A percentile compares a stretch with the other conserved stretches of the same genome.
Evolutionary conservation across 2,888 invertebrate genomes (phyloP).

Genomic region (Lucinisca nassula): DNA sequence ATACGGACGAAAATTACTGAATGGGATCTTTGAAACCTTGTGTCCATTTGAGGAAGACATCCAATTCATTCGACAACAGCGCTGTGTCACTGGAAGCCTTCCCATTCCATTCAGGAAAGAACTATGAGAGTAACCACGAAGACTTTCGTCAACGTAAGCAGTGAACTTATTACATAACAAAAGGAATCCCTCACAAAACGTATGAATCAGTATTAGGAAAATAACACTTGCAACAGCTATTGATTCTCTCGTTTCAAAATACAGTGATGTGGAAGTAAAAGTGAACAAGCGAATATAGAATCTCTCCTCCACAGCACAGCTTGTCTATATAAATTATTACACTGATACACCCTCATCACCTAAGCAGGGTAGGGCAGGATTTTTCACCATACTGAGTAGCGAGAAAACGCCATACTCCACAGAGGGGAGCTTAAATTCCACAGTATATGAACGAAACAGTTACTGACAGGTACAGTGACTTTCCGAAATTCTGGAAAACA

Average conservation of each 20-base stretch:
- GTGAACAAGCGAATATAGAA: background rate
- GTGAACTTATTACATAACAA: background rate
- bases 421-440: too few species aligned
- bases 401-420: too few species aligned
- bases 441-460: too few species aligned
- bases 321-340: too few species aligned
- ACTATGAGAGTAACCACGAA: background rate
- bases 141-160: background rate
- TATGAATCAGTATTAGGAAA: background rate
- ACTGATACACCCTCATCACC: too few species aligned
- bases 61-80: background rate
- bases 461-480: too few species aligned
- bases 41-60: slow-evolving; percentile 42
- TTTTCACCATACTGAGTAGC: too few species aligned
- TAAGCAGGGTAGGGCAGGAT: too few species aligned
- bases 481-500: too few species aligned
- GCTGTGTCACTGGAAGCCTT: background rate
- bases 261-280: background rate
- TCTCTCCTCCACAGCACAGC: too few species aligned
- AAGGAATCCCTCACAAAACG: background rate
- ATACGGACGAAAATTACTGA: slow-evolving; percentile 37
- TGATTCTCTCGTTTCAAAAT: background rate
- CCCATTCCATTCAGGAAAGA: background rate
- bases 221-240: background rate
- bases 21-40: slow-evolving; percentile 18